Evolutionary conservation across 2,113 vertebrate genomes (phyloP).

Genomic region (Ailuropoda melanoleuca): DNA sequence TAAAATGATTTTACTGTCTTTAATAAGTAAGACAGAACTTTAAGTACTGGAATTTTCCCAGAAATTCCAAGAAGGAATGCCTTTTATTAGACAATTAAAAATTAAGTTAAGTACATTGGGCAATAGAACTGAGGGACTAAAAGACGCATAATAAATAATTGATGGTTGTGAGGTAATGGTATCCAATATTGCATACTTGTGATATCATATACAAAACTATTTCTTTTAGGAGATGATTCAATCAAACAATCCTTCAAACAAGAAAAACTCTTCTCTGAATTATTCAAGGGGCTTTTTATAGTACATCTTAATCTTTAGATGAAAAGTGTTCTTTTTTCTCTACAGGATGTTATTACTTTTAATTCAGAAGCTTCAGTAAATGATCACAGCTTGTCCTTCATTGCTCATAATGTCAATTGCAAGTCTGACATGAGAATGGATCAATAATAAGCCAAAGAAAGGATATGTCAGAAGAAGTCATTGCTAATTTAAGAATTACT

Average conservation of each 20-base stretch:
- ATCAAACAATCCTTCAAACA: not conserved
- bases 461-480: slow-evolving; percentile 51
- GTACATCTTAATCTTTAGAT: slow-evolving; percentile 33
- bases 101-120: not conserved
- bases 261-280: slow-evolving; percentile 19
- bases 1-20: not conserved
- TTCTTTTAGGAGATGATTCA: not conserved
- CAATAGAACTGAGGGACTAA: not conserved
- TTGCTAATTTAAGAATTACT: slow-evolving; percentile 48
- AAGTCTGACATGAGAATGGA: slow-evolving; percentile 42
- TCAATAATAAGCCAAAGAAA: slow-evolving; percentile 48
- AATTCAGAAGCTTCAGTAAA: slow-evolving; percentile 49
- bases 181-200: not conserved
- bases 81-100: not conserved
- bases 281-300: not conserved
- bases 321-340: not conserved
- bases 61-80: not conserved
- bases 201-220: not conserved
- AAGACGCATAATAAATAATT: not conserved
- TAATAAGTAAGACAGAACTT: not conserved
- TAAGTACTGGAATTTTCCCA: not conserved
- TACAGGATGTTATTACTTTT: not conserved
- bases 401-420: slow-evolving; percentile 29
- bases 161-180: not conserved
- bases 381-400: slow-evolving; percentile 45